phyloP scores from a whole-genome alignment of 1,140 invertebrate species.

The Agrypnia vestita region DNA sequence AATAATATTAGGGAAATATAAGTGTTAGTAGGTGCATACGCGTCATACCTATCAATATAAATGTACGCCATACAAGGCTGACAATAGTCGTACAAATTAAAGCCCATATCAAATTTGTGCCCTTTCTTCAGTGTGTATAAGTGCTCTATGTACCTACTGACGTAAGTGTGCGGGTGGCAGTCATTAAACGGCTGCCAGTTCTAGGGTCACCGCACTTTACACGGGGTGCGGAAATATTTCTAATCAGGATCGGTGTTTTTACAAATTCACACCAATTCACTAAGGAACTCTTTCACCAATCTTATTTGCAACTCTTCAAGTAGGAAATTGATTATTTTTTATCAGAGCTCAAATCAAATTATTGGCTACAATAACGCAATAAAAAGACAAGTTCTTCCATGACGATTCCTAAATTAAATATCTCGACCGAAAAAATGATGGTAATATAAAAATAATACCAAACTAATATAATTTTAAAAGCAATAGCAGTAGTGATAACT shows the following conservation, averaged over 20 bases:
- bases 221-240: neutral
- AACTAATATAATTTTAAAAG: too few relatives aligned
- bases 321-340: too few relatives aligned
- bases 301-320: slow-evolving; percentile 4
- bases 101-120: slow-evolving; percentile 38
- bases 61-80: slow-evolving; percentile 15
- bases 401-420: too few relatives aligned
- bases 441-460: too few relatives aligned
- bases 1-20: too few relatives aligned
- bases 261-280: neutral
- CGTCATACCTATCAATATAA: slow-evolving; percentile 4
- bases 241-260: slow-evolving; percentile 1
- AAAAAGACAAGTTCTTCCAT: too few relatives aligned
- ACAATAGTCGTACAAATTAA: slow-evolving; percentile 40
- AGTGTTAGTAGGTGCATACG: too few relatives aligned
- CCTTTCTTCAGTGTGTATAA: slow-evolving; percentile 20
- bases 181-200: slow-evolving; percentile 4
- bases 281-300: neutral
- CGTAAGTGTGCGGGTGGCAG: slow-evolving; percentile 23
- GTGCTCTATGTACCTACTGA: neutral
- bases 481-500: too few relatives aligned
- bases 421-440: too few relatives aligned
- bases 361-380: too few relatives aligned
- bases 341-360: too few relatives aligned
- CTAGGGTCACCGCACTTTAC: slow-evolving; percentile 8